phyloP scores from a whole-genome alignment of 2,797 vertebrate genomes.

The Tarsius wallacei region DNA sequence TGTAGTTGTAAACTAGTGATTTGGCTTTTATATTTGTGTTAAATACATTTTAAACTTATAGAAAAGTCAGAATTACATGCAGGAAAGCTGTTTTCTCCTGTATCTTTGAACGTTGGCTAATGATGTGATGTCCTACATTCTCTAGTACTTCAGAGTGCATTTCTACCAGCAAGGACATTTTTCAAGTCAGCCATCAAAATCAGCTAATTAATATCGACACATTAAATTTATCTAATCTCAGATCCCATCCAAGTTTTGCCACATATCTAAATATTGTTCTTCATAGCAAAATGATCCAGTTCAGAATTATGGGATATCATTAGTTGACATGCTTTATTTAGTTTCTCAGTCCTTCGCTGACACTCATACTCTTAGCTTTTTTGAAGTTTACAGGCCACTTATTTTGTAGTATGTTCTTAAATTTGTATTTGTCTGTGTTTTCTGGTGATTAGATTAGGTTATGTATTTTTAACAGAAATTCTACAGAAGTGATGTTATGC shows the following conservation, averaged over 20 bases:
- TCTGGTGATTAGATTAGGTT: background rate
- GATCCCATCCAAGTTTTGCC: background rate
- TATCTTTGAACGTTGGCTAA: background rate
- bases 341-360: background rate
- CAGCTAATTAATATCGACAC: background rate
- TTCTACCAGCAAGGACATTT: background rate
- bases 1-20: background rate
- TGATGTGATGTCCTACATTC: background rate
- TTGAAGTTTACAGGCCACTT: background rate
- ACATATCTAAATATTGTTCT: background rate
- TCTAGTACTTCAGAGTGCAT: background rate
- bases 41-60: constrained; percentile 3
- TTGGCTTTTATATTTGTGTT: background rate
- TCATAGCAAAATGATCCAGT: background rate
- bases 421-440: background rate
- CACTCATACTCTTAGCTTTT: background rate
- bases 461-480: background rate
- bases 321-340: background rate
- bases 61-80: background rate
- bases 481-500: background rate
- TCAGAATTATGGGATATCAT: background rate
- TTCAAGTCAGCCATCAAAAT: background rate
- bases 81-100: background rate
- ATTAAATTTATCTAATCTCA: background rate
- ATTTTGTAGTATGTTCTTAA: background rate